A percentile compares a stretch with the other conserved stretches of the same genome.
Evolutionary conservation across 2,797 vertebrate species (phyloP).

Genomic region (Rhinatrema bivittatum): DNA sequence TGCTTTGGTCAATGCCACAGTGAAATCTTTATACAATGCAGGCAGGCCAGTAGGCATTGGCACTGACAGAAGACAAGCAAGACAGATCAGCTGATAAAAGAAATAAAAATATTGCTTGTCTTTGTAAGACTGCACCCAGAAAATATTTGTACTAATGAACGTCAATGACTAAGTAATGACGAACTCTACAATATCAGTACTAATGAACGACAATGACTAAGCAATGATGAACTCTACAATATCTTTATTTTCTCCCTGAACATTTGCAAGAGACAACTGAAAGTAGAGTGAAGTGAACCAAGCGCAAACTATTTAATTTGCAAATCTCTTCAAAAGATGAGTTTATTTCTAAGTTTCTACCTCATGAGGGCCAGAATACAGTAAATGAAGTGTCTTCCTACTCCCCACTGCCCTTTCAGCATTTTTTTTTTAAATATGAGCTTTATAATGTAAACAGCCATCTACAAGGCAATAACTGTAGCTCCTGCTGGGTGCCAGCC

Average conservation of each 20-base stretch:
- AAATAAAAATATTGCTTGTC: too few relatives aligned
- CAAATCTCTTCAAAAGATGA: constrained; percentile 31
- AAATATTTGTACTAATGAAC: too few relatives aligned
- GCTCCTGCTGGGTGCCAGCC: constrained; percentile 48
- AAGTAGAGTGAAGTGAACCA: constrained; percentile 22
- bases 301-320: constrained; percentile 21
- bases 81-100: too few relatives aligned
- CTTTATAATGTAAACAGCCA: constrained; percentile 47
- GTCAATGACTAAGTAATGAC: too few relatives aligned
- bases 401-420: constrained; percentile 18
- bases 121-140: rapidly evolving
- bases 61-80: too few relatives aligned
- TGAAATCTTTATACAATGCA: background rate
- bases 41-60: too few relatives aligned
- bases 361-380: constrained; percentile 14
- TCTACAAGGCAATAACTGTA: constrained; percentile 49
- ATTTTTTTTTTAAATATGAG: constrained; percentile 22
- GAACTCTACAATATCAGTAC: constrained; percentile 4
- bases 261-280: constrained; percentile 23
- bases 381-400: constrained; percentile 32
- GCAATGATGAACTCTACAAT: constrained; percentile 7
- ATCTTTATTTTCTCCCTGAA: constrained; percentile 15
- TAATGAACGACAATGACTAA: too few relatives aligned
- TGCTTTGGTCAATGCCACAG: constrained; percentile 26
- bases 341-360: constrained; percentile 13